A percentile compares a stretch with the other conserved stretches of the same genome.
These are phyloP conservation scores for Drosophila percnosoma DNA, from an alignment of 2,888 invertebrate genomes.

Conservation along the genomic window DNA sequence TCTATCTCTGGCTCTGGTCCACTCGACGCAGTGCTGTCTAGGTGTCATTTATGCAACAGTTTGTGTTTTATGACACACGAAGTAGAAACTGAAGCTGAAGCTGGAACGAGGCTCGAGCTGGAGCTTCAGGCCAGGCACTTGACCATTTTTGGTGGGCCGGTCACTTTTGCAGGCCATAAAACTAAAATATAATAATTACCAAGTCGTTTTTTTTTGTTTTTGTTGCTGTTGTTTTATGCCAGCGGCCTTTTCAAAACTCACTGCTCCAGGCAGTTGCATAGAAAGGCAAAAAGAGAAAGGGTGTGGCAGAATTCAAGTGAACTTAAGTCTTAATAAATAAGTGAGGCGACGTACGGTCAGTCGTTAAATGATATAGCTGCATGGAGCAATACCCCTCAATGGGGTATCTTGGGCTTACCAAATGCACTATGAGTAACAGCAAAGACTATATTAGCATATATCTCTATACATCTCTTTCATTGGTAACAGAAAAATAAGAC, in stretches of 20 bases:
- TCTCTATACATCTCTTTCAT: neutral
- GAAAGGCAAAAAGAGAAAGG: conserved; percentile 7
- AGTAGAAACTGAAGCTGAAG: conserved; percentile 14
- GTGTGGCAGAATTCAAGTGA: conserved; percentile 37
- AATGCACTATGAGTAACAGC: conserved; percentile 1
- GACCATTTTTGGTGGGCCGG: conserved; percentile 70
- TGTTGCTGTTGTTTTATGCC: conserved; percentile 5
- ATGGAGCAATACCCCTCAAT: conserved; percentile 7
- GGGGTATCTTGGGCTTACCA: neutral
- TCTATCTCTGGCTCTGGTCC: conserved; percentile 9
- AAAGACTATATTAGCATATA: neutral
- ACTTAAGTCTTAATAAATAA: conserved; percentile 73
- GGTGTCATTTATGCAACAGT: conserved; percentile 81
- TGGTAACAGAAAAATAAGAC: neutral
- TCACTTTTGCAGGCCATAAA: conserved; percentile 76
- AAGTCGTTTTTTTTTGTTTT: conserved; percentile 37
- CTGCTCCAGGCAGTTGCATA: conserved; percentile 11
- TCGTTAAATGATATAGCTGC: conserved; percentile 59
- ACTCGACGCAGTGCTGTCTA: conserved; percentile 42
- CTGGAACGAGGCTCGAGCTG: conserved; percentile 9
- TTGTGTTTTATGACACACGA: conserved; percentile 70
- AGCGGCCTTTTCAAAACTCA: conserved; percentile 31
- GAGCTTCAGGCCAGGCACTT: conserved; percentile 29
- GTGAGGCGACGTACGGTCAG: conserved; percentile 43
- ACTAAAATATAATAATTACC: conserved; percentile 74